phyloP scores from a whole-genome alignment of 2,888 invertebrate genomes.

The Branchipolynoe longqiensis region DNA sequence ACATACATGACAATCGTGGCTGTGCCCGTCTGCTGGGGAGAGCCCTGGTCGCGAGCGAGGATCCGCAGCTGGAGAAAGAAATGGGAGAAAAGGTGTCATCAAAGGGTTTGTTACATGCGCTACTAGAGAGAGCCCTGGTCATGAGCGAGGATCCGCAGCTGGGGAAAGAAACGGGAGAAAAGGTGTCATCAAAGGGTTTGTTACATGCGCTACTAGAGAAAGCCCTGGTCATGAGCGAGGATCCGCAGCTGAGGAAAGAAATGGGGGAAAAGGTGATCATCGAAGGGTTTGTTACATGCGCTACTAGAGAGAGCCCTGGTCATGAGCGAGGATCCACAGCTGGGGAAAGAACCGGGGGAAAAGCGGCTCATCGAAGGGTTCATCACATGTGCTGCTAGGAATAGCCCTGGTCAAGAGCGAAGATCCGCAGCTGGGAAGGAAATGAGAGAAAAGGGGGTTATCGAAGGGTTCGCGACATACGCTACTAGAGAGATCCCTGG shows the following conservation, averaged over 20 bases:
- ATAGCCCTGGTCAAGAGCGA: conserved; percentile 70
- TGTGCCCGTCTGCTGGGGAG: conserved; percentile 69
- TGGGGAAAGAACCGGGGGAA: conserved; percentile 52
- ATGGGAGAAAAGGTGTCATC: neutral
- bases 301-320: conserved; percentile 71
- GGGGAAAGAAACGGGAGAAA: conserved; percentile 5
- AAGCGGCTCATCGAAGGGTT: no score
- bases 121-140: conserved; percentile 71
- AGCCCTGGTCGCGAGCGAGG: conserved; percentile 71
- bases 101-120: no score
- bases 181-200: no score
- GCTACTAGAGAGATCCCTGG: conserved; percentile 70
- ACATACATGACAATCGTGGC: conserved; percentile 68
- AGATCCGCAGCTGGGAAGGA: conserved; percentile 67
- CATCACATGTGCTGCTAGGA: no score
- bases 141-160: conserved; percentile 69
- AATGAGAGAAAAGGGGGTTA: neutral
- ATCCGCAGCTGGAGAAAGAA: conserved; percentile 67
- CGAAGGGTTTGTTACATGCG: no score
- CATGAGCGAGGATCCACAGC: conserved; percentile 69
- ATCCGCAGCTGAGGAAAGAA: conserved; percentile 67
- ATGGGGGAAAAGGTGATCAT: neutral
- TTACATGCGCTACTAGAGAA: conserved; percentile 69
- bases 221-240: conserved; percentile 70
- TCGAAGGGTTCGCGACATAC: no score